phyloP scores from a whole-genome alignment of 2,113 vertebrate genomes.

The Ondatra zibethicus region DNA sequence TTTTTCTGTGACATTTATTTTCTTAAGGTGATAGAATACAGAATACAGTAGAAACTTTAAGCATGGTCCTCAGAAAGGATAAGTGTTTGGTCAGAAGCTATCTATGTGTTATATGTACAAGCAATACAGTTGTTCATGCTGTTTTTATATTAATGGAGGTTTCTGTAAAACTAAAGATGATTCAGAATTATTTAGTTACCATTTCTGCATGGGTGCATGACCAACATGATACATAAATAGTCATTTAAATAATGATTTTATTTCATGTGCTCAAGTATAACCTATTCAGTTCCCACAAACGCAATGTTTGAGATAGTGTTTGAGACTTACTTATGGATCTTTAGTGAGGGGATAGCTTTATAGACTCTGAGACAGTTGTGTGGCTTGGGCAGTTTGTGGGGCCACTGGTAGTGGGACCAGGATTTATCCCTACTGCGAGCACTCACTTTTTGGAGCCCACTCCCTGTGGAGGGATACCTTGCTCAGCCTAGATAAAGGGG shows the following conservation, averaged over 20 bases:
- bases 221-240: neutral
- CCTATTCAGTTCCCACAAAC: accelerated
- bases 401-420: no score
- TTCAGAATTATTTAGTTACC: neutral
- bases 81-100: neutral
- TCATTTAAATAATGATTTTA: neutral
- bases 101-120: neutral
- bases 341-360: neutral
- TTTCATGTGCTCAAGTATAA: neutral
- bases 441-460: no score
- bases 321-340: neutral
- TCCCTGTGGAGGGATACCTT: no score
- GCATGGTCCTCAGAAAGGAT: neutral
- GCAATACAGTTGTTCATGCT: neutral
- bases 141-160: neutral
- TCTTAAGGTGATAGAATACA: neutral
- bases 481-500: no score
- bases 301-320: neutral
- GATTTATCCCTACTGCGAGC: no score
- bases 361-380: neutral
- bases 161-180: neutral
- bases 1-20: neutral
- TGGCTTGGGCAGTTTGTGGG: no score
- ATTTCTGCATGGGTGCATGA: neutral
- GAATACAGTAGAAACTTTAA: neutral